Percentiles rank a stretch among this genome's conserved stretches.
Evolutionary conservation across 2,888 invertebrate genomes (phyloP).

Genomic region (Drosophila sordidula): DNA sequence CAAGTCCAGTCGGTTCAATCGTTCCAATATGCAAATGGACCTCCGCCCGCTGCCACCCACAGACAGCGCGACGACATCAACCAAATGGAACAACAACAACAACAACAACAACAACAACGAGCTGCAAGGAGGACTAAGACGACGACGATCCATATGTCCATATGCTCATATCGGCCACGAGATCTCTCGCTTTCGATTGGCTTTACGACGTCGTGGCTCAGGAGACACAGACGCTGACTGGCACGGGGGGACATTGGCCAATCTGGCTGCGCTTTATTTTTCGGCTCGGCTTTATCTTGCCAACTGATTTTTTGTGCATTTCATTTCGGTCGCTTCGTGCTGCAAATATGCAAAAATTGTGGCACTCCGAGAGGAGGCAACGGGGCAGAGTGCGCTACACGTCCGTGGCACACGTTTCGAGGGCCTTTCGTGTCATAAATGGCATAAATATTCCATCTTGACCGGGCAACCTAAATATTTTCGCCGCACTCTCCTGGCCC

Average conservation of each 20-base stretch:
- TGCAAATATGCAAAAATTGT: slow-evolving; percentile 79
- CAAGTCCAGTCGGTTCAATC: slow-evolving; percentile 59
- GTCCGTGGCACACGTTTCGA: slow-evolving; percentile 74
- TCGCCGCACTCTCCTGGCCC: slow-evolving; percentile 18
- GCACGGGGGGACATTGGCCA: slow-evolving; percentile 24
- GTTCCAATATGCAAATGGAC: slow-evolving; percentile 75
- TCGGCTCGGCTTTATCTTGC: slow-evolving; percentile 63
- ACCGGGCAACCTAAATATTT: slow-evolving; percentile 77
- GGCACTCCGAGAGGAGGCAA: slow-evolving; percentile 31
- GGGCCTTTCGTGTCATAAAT: slow-evolving; percentile 80
- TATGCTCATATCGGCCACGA: slow-evolving; percentile 56
- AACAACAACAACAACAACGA: slow-evolving; percentile 6
- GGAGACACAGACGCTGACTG: slow-evolving; percentile 30
- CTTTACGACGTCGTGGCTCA: slow-evolving; percentile 54
- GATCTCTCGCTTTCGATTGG: slow-evolving; percentile 77
- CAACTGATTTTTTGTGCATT: slow-evolving; percentile 62
- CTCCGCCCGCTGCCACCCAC: slow-evolving; percentile 75
- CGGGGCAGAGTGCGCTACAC: slow-evolving; percentile 19
- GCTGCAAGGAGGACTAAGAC: slow-evolving; percentile 15
- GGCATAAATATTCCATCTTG: slow-evolving; percentile 80
- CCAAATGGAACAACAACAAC: slow-evolving; percentile 8
- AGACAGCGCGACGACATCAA: slow-evolving; percentile 52
- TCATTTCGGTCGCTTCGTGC: slow-evolving; percentile 69
- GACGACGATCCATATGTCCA: slow-evolving; percentile 64
- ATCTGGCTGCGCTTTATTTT: slow-evolving; percentile 59